phyloP scores from a whole-genome alignment of 2,888 invertebrate species.

The Archips crataeganus region DNA sequence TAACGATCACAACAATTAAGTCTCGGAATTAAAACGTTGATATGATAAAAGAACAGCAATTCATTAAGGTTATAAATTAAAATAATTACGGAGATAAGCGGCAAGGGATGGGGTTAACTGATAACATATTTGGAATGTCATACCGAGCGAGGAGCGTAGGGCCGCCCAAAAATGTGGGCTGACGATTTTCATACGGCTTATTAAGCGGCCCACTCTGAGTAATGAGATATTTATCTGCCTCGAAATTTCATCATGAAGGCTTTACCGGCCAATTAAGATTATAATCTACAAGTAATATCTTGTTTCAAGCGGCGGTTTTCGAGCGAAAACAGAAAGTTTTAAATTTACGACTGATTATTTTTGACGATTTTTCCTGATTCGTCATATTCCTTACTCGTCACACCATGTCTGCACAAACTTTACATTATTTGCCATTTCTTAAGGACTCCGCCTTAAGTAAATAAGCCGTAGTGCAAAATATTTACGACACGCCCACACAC shows the following conservation, averaged over 20 bases:
- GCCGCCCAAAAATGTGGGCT: slow-evolving; percentile 20
- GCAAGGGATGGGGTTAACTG: slow-evolving; percentile 26
- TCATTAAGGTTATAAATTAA: slow-evolving; percentile 31
- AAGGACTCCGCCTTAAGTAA: no score
- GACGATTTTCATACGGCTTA: slow-evolving; percentile 32
- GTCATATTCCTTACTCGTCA: no score
- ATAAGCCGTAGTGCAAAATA: no score
- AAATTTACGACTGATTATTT: background rate
- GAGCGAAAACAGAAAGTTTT: background rate
- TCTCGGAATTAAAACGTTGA: slow-evolving; percentile 21
- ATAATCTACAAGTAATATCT: slow-evolving; percentile 22
- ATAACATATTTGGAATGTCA: slow-evolving; percentile 32
- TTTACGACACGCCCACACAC: no score
- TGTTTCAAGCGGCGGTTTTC: background rate
- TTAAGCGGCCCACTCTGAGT: slow-evolving; percentile 20
- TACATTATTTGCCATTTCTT: no score
- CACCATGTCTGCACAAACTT: no score
- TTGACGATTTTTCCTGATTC: background rate
- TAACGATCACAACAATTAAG: slow-evolving; percentile 18
- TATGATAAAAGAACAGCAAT: slow-evolving; percentile 35
- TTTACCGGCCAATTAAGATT: slow-evolving; percentile 34
- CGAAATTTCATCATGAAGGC: slow-evolving; percentile 30
- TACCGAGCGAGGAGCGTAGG: background rate
- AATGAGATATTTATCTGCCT: slow-evolving; percentile 32
- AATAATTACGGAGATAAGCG: slow-evolving; percentile 26